Evolutionary conservation across 1,140 invertebrate genomes (phyloP), one percentile per base, ranked within the genome.

Genomic region (Zaprionus inermis): DNA sequence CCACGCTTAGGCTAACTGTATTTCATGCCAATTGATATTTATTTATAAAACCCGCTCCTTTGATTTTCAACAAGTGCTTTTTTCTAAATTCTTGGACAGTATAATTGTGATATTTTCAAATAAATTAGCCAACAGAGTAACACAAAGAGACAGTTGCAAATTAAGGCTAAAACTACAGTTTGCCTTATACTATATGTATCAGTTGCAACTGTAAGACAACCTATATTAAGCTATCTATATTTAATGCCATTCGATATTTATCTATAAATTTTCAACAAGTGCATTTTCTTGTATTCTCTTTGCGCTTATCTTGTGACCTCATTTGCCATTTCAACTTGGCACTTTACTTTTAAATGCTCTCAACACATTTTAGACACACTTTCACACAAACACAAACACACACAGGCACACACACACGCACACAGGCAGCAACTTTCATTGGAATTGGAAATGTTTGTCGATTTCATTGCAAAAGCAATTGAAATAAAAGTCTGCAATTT

Each of bases 401-500:
- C 38, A 44, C 38, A 41, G 14, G 9, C 6, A 44, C 11, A 12
- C 2, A 38, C 36, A 10, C 16, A 46, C 12, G 14, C 4, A 24
- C 4, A 24, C 22, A 24, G 22, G 36, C 36, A 38, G 6, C 36
- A 38, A 3, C 36, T 38, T 46, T n/a, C 44, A 46, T 46, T 46
- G 44, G 44, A 49, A 22, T 49, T 49, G 18, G 41, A 46, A 55
- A 52, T 58, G 57, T 63, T 38, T 76, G 52, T 36, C 22, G 41
- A 34, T 66, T 66, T 55, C 52, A 60, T 46, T 36, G 49, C 16
- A 22, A 41, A 56, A 56, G 57, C 57, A 73, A 69, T 73, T 38
- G 66, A 69, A 73, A 73, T 73, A 73, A 69, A 73, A 58, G 65
- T 73, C 65, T 73, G 65, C 65, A 73, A 69, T 69, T 73, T 73